phyloP scores from a whole-genome alignment of 2,113 vertebrate genomes.

The Addax nasomaculatus region DNA sequence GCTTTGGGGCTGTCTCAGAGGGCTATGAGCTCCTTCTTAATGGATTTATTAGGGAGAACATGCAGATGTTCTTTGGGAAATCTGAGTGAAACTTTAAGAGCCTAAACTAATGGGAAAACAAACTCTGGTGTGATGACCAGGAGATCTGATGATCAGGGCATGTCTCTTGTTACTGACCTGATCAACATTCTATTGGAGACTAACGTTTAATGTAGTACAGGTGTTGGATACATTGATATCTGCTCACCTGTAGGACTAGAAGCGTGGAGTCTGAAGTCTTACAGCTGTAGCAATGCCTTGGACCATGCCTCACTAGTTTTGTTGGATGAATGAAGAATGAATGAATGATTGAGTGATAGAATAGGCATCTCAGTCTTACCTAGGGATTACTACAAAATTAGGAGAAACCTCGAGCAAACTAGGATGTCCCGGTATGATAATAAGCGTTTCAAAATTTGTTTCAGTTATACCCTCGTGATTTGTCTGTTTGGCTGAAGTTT shows the following conservation, averaged over 20 bases:
- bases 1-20: background rate
- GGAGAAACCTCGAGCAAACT: background rate
- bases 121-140: rapidly evolving
- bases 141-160: rapidly evolving
- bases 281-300: rapidly evolving
- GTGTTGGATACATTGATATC: rapidly evolving
- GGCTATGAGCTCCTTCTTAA: background rate
- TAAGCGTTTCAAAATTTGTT: background rate
- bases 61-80: background rate
- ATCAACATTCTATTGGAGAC: background rate
- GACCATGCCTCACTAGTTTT: background rate
- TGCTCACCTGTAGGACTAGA: rapidly evolving
- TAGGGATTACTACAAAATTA: rapidly evolving
- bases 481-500: rapidly evolving
- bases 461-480: rapidly evolving
- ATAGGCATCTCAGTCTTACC: background rate
- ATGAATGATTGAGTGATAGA: background rate
- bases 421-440: rapidly evolving
- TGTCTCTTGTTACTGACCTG: rapidly evolving
- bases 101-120: rapidly evolving
- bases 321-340: background rate
- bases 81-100: background rate
- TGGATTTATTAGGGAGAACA: background rate
- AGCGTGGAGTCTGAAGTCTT: rapidly evolving
- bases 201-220: rapidly evolving